Conservation (phyloP, 2,888 invertebrate species). For the Aphodius granarius region DNA sequence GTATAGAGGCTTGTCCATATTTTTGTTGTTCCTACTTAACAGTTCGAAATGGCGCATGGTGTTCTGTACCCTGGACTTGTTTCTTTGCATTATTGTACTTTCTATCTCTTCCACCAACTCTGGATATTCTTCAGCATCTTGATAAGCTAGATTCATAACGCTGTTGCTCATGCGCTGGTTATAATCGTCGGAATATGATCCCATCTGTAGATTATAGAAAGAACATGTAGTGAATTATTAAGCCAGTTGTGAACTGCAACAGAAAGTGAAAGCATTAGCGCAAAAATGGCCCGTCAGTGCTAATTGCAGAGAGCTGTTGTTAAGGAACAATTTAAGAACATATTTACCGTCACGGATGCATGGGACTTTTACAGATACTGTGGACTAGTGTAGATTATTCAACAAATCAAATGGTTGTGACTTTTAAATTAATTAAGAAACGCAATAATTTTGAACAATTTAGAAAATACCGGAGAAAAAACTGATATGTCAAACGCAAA, state of each 20-base stretch:
- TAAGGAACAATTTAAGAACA: neutral
- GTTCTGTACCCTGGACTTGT: conserved; percentile 45
- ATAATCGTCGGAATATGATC: conserved; percentile 8
- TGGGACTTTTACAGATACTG: neutral
- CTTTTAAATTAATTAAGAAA: neutral
- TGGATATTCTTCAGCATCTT: conserved; percentile 47
- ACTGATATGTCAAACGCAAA: neutral
- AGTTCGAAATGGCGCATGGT: conserved; percentile 49
- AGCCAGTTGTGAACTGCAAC: neutral
- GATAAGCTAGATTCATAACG: conserved; percentile 45
- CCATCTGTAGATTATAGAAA: neutral
- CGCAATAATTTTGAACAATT: neutral
- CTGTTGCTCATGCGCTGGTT: conserved; percentile 23
- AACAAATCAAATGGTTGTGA: neutral
- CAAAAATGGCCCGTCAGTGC: neutral
- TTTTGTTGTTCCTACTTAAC: conserved; percentile 46
- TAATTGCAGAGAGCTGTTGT: neutral
- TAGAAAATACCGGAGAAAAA: neutral
- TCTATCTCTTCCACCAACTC: conserved; percentile 49
- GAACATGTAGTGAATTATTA: neutral
- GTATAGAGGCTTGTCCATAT: conserved; percentile 44
- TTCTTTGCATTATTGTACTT: conserved; percentile 46
- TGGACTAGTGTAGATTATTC: neutral
- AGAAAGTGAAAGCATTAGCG: neutral
- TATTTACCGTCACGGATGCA: neutral